Evolutionary conservation across 1,140 invertebrate genomes (phyloP).

Genomic region (Conus betulinus): DNA sequence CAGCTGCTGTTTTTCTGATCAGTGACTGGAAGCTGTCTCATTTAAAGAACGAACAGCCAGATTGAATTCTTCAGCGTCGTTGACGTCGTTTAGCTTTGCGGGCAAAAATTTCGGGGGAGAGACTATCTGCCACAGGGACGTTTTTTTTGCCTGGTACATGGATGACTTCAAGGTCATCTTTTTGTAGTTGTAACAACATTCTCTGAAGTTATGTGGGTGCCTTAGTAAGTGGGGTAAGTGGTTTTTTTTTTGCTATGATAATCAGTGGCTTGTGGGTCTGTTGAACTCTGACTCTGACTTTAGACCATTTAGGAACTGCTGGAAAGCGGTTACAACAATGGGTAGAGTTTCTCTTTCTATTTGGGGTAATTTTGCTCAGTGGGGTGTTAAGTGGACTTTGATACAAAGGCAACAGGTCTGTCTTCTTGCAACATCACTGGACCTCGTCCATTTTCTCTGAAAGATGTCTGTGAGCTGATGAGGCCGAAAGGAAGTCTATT

Average conservation of each 20-base stretch:
- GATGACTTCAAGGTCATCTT: slow-evolving; percentile 57
- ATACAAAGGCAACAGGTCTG: too few relatives aligned
- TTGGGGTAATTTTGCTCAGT: slow-evolving; percentile 76
- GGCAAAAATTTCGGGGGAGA: slow-evolving; percentile 36
- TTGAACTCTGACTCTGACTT: slow-evolving; percentile 49
- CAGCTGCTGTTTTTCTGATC: slow-evolving; percentile 19
- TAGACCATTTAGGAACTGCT: slow-evolving; percentile 74
- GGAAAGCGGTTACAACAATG: slow-evolving; percentile 77
- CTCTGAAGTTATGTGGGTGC: slow-evolving; percentile 51
- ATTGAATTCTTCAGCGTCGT: neutral
- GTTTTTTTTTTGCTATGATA: slow-evolving; percentile 43
- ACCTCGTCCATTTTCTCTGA: slow-evolving; percentile 64
- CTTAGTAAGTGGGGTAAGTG: too few relatives aligned
- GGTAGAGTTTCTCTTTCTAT: slow-evolving; percentile 77
- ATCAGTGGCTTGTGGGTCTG: slow-evolving; percentile 65
- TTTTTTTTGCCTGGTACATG: slow-evolving; percentile 52
- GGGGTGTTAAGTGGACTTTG: slow-evolving; percentile 69
- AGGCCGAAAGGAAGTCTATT: too few relatives aligned
- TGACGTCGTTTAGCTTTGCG: neutral
- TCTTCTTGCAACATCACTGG: too few relatives aligned
- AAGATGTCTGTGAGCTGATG: slow-evolving; percentile 61
- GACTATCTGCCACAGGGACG: slow-evolving; percentile 48
- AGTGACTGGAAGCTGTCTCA: slow-evolving; percentile 12
- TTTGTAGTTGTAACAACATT: slow-evolving; percentile 48
- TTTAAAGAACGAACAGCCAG: slow-evolving; percentile 23